Conservation (phyloP, 1,140 invertebrate species). For the Aphelinus certus region DNA sequence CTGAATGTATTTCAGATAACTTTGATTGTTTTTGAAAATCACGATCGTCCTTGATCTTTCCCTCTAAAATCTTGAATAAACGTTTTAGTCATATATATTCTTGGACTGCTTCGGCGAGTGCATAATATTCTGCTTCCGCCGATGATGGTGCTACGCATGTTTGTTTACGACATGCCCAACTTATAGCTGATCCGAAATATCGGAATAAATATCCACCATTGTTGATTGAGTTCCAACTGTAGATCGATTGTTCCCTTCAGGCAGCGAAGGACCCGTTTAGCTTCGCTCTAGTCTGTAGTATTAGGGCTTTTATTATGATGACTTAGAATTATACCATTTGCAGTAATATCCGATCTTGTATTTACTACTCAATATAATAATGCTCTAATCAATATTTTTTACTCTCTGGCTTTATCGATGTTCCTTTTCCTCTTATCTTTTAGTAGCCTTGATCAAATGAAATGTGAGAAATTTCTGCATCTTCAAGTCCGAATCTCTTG, state of each 20-base stretch:
- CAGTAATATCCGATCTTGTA: conserved; percentile 56
- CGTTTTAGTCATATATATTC: conserved; percentile 16
- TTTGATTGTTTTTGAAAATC: conserved; percentile 24
- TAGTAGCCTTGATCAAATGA: conserved; percentile 7
- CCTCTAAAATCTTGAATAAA: conserved; percentile 1
- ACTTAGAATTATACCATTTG: conserved; percentile 50
- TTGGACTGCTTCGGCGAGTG: conserved; percentile 14
- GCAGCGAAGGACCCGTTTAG: conserved; percentile 51
- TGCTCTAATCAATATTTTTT: not conserved
- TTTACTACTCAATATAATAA: conserved; percentile 54
- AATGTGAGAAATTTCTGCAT: conserved; percentile 44
- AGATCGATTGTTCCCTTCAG: conserved; percentile 38
- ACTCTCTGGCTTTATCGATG: not conserved
- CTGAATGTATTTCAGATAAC: conserved; percentile 15
- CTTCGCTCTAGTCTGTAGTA: conserved; percentile 49
- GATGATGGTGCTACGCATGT: conserved; percentile 38
- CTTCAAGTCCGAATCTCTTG: conserved; percentile 52
- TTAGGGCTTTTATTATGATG: conserved; percentile 47
- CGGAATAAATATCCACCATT: conserved; percentile 41
- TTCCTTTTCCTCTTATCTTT: not conserved
- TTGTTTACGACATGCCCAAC: conserved; percentile 31
- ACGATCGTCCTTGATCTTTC: not conserved
- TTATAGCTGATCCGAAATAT: conserved; percentile 31
- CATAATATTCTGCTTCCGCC: conserved; percentile 41
- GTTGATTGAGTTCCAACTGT: not conserved